Evolutionary conservation across 92 coral and sea anemone species (phyloP).

Genomic region (Zoanthus gigantus): DNA sequence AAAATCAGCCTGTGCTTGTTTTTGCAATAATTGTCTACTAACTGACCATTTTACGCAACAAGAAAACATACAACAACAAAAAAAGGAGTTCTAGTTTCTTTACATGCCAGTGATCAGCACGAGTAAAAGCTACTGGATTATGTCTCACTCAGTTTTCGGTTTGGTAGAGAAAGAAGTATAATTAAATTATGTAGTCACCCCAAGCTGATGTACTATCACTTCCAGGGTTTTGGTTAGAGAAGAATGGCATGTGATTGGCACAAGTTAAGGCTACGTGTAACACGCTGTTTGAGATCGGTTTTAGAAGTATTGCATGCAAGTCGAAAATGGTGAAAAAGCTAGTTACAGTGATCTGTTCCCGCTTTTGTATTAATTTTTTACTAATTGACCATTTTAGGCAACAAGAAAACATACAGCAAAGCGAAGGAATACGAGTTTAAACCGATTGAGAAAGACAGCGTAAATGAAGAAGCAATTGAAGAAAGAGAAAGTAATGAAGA

Average conservation of each 20-base stretch:
- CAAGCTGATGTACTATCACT: no score
- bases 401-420: slow-evolving; percentile 59
- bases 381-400: slow-evolving; percentile 18
- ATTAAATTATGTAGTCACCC: neutral
- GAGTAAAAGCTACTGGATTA: neutral
- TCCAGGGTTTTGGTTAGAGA: neutral
- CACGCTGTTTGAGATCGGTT: neutral
- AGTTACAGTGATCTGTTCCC: no score
- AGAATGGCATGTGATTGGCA: neutral
- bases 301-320: neutral
- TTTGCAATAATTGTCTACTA: no score
- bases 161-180: neutral
- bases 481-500: slow-evolving; percentile 91
- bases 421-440: slow-evolving; percentile 87
- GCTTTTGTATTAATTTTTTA: neutral
- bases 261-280: neutral
- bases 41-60: neutral
- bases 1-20: no score
- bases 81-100: neutral
- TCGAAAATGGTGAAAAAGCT: no score
- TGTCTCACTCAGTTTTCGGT: neutral
- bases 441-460: slow-evolving; percentile 81
- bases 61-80: neutral
- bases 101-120: neutral
- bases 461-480: slow-evolving; percentile 68